Base-by-base conservation (phyloP, 1,140 invertebrate genomes). In the Odontomachus brunneus region DNA sequence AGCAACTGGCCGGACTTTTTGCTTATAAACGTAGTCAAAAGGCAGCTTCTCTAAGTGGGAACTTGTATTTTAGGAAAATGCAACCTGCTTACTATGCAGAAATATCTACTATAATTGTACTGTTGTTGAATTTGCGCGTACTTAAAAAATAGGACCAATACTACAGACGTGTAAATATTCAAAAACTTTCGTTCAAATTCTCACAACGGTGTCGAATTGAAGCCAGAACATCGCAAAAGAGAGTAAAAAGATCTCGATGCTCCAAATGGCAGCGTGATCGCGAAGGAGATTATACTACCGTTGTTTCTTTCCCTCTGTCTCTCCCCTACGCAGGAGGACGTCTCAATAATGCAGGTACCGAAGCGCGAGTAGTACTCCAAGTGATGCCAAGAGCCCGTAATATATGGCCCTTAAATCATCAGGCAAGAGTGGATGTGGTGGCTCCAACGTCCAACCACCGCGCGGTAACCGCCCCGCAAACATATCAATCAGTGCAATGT, bases 401-500 rank as follows among this genome's bases (percentile, higher is more conserved):
- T 92, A 93, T 93, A 93, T 92, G 91, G 92, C 89, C 90, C 90
- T 91, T 93, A 93, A 93, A 93, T 93, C 92, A 93, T 93, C 90
- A 69, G 69, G 82, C 87, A 89, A 87, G 85, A 91, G 89, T 90
- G 89, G 89, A 92, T 92, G 66, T 81, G 69, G 86, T 88, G 90
- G 91, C 89, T 92, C 88, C 89, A 92, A 84, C 86, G 88, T 88
- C 89, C 90, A 92, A 92, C 89, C 89, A 90, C 84, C 75, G 84
- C 84, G 71, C 24, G 71, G 90, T 93, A 93, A 93, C 91, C 91
- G 89, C 91, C 91, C 90, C 89, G 90, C 90, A 92, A 93, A 93
- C 92, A 92, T 93, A 93, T 92, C 92, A 92, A 93, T 93, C 91
- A 92, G 91, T 75, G 33, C 11, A 26, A 22, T 49, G 22, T 84